Evolutionary conservation across 2,888 invertebrate species (phyloP).

Genomic region (Syritta pipiens): DNA sequence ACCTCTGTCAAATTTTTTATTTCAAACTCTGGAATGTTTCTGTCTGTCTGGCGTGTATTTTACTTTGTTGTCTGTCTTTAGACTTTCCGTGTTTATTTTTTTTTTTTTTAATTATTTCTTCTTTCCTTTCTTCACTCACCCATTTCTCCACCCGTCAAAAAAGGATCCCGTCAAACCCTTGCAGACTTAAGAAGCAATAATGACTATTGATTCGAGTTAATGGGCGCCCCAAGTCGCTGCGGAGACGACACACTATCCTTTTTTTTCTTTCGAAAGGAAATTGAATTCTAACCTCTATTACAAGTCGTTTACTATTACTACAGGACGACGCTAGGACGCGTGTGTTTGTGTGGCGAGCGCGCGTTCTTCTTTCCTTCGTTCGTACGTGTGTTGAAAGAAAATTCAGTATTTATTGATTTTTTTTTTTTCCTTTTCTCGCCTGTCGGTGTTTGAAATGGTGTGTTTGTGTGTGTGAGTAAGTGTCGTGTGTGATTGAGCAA

Average conservation of each 20-base stretch:
- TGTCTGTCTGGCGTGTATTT: slow-evolving; percentile 7
- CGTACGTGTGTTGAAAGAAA: slow-evolving; percentile 56
- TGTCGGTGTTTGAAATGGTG: not conserved
- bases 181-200: slow-evolving; percentile 48
- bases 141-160: not conserved
- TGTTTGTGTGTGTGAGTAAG: not conserved
- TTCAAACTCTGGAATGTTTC: slow-evolving; percentile 46
- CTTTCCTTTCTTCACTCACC: not conserved
- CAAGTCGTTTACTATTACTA: slow-evolving; percentile 44
- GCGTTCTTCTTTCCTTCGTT: slow-evolving; percentile 4
- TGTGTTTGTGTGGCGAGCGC: slow-evolving; percentile 37
- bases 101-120: slow-evolving; percentile 32
- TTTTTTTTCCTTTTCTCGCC: slow-evolving; percentile 4
- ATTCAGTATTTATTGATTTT: slow-evolving; percentile 66
- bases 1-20: slow-evolving; percentile 49
- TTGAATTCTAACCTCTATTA: slow-evolving; percentile 66
- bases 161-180: slow-evolving; percentile 61
- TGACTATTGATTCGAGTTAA: slow-evolving; percentile 62
- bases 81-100: slow-evolving; percentile 1
- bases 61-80: not conserved
- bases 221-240: slow-evolving; percentile 25
- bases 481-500: not conserved
- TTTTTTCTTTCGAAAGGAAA: slow-evolving; percentile 55
- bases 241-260: slow-evolving; percentile 32
- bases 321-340: slow-evolving; percentile 3